Evolutionary conservation across 2,888 invertebrate species (phyloP).

Genomic region (Erannis defoliaria): DNA sequence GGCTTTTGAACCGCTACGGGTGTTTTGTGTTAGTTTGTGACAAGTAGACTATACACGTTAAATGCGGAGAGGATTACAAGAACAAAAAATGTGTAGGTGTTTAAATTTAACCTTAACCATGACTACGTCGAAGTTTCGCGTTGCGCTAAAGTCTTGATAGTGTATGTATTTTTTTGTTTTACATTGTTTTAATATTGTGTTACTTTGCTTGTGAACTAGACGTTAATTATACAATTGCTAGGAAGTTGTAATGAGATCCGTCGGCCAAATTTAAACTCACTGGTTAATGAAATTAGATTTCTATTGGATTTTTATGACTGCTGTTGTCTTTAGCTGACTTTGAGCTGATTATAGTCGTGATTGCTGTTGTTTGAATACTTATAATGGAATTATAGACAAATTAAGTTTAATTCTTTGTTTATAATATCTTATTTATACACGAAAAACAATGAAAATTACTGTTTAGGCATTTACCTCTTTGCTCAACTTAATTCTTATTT

Average conservation of each 20-base stretch:
- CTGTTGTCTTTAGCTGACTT: not conserved
- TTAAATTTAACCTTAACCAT: slow-evolving; percentile 32
- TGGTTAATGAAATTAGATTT: slow-evolving; percentile 13
- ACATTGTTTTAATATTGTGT: slow-evolving; percentile 16
- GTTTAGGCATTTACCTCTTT: not conserved
- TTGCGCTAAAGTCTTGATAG: slow-evolving; percentile 23
- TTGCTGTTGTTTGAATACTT: not conserved
- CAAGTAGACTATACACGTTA: slow-evolving; percentile 65
- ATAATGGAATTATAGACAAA: not conserved
- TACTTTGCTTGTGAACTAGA: slow-evolving; percentile 6
- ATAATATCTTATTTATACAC: not conserved
- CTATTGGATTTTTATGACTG: slow-evolving; percentile 17
- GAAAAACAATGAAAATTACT: not conserved
- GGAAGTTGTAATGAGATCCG: slow-evolving; percentile 1
- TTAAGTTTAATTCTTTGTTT: slow-evolving; percentile 5
- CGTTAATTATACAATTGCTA: not conserved
- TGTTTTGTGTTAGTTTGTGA: slow-evolving; percentile 70
- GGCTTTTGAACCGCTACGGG: slow-evolving; percentile 22
- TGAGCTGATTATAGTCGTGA: not conserved
- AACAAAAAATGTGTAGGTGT: slow-evolving; percentile 40
- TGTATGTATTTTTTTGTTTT: slow-evolving; percentile 29
- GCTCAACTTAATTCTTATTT: not conserved
- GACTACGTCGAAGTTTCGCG: slow-evolving; percentile 28
- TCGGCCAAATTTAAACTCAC: not conserved
- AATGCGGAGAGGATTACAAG: slow-evolving; percentile 44